Conservation (phyloP, 1,140 invertebrate genomes). For the Chionoecetes opilio region DNA sequence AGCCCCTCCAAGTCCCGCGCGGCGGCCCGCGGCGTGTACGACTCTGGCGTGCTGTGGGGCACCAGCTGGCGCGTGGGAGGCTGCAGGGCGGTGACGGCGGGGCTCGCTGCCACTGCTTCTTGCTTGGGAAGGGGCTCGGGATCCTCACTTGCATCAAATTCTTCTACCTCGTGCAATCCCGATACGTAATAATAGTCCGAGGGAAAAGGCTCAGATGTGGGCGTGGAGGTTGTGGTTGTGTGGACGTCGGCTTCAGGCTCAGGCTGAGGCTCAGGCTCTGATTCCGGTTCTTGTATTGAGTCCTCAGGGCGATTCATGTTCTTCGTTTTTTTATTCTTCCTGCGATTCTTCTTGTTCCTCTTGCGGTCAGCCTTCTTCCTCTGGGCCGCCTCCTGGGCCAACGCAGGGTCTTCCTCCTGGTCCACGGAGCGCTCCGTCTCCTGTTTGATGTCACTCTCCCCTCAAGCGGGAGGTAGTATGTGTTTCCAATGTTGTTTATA, state of each 20-base stretch:
- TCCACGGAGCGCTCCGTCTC: constrained; percentile 24
- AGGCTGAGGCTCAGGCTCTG: background rate
- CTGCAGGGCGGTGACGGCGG: constrained; percentile 77
- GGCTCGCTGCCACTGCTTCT: constrained; percentile 78
- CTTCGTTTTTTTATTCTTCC: constrained; percentile 18
- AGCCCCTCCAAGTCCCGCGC: constrained; percentile 34
- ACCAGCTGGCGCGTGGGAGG: constrained; percentile 69
- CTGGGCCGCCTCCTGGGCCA: constrained; percentile 39
- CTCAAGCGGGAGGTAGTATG: constrained; percentile 50
- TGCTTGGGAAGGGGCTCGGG: constrained; percentile 71
- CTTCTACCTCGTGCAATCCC: constrained; percentile 2
- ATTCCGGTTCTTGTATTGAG: background rate
- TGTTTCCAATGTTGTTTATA: constrained; percentile 48
- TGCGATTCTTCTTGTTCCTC: constrained; percentile 65
- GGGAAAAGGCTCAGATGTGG: constrained; percentile 1
- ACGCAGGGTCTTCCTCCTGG: constrained; percentile 5
- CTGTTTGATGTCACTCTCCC: background rate
- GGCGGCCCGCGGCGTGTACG: constrained; percentile 56
- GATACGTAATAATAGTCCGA: no score
- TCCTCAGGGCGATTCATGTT: background rate
- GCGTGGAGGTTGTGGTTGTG: background rate
- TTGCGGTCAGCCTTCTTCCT: constrained; percentile 40
- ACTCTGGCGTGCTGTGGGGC: constrained; percentile 6
- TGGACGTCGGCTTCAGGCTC: background rate
- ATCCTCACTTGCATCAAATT: constrained; percentile 34